Percentiles rank a stretch among this genome's conserved stretches.
phyloP scores from a whole-genome alignment of 2,113 vertebrate genomes.

The Urocitellus parryii region DNA sequence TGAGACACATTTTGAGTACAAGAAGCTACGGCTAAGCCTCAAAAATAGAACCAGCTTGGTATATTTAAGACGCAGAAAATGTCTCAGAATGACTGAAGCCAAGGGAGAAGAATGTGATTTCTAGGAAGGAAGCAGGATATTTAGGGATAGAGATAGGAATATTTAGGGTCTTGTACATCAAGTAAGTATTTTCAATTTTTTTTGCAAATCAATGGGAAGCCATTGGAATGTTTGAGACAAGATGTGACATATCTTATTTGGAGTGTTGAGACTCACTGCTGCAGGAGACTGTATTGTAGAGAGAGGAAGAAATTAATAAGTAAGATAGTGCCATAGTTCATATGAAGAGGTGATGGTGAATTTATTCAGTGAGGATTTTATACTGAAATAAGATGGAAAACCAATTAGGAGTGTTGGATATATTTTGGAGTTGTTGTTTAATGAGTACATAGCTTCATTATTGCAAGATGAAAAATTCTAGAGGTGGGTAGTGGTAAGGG shows the following conservation, averaged over 20 bases:
- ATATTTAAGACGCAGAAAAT: background rate
- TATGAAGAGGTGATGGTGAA: background rate
- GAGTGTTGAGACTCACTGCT: background rate
- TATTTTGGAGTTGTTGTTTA: background rate
- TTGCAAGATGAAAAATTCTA: background rate
- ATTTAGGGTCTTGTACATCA: background rate
- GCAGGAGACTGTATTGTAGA: background rate
- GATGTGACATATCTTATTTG: background rate
- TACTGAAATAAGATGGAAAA: background rate
- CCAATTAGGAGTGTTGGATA: no score
- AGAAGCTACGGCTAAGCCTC: background rate
- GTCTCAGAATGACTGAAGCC: background rate
- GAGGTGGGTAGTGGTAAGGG: no score
- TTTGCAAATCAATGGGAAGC: background rate
- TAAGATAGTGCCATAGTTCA: background rate
- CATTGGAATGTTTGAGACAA: background rate
- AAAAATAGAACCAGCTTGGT: fast-evolving
- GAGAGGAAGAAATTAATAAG: no score
- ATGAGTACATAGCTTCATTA: background rate
- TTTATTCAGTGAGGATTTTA: background rate
- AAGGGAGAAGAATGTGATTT: background rate
- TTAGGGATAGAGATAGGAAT: background rate
- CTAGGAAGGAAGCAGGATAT: background rate
- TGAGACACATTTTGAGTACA: background rate
- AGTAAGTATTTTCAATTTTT: background rate